Evolutionary conservation across 2,888 invertebrate genomes (phyloP).

Genomic region (Drosophila crucigera): DNA sequence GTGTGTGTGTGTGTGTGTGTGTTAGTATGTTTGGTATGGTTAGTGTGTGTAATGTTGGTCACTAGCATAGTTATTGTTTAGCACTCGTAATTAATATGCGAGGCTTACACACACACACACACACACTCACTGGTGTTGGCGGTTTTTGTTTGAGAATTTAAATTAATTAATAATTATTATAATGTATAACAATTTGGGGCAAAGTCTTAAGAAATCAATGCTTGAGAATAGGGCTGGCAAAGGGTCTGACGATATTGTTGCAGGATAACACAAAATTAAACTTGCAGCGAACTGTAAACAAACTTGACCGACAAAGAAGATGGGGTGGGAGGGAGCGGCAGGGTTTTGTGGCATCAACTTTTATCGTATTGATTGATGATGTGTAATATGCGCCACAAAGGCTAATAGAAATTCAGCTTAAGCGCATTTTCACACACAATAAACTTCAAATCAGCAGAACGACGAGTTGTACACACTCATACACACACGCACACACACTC

Average conservation of each 20-base stretch:
- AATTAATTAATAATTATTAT: conserved; percentile 69
- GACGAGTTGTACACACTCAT: conserved; percentile 26
- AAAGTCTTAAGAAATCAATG: conserved; percentile 28
- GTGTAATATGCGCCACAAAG: conserved; percentile 78
- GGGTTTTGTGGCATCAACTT: conserved; percentile 42
- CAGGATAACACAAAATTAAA: conserved; percentile 45
- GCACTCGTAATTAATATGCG: conserved; percentile 71
- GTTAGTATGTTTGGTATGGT: conserved; percentile 4
- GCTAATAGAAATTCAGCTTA: conserved; percentile 81
- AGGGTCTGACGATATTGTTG: conserved; percentile 2
- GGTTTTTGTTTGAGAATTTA: conserved; percentile 39
- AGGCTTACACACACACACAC: conserved; percentile 26
- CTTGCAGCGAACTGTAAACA: conserved; percentile 42
- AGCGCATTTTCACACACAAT: conserved; percentile 83
- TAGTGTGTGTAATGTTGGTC: conserved; percentile 27
- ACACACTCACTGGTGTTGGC: conserved; percentile 19
- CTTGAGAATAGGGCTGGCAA: conserved; percentile 4
- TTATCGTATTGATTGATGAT: conserved; percentile 83
- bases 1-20: conserved; percentile 3
- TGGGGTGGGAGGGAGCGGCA: background rate
- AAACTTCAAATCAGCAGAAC: conserved; percentile 79
- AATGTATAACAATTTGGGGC: conserved; percentile 36
- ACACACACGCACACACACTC: background rate
- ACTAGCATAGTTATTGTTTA: conserved; percentile 68
- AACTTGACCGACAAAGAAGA: conserved; percentile 30